Conservation (phyloP, 2,113 vertebrate species). For the Lynx canadensis region DNA sequence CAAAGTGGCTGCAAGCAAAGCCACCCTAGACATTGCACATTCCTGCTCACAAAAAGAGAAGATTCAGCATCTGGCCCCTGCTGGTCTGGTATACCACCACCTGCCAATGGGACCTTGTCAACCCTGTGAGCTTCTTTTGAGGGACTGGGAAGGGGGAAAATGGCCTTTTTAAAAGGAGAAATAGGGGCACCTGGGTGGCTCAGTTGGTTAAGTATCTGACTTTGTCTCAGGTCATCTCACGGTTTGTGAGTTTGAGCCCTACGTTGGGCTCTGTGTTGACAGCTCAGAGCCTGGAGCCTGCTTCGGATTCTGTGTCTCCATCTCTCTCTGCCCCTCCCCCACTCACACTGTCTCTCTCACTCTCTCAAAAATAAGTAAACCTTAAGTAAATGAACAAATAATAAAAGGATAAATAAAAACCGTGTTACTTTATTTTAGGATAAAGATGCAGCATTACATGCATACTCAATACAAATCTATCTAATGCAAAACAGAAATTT, state of each 20-base stretch:
- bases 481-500: neutral
- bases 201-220: too few species aligned
- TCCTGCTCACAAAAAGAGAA: neutral
- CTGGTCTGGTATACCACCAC: neutral
- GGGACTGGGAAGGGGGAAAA: neutral
- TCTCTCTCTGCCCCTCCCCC: too few species aligned
- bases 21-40: neutral
- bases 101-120: neutral
- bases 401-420: neutral
- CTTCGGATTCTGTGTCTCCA: too few species aligned
- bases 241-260: too few species aligned
- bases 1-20: neutral
- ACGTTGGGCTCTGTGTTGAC: too few species aligned
- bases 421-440: neutral
- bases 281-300: too few species aligned
- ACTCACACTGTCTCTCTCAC: too few species aligned
- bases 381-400: too few species aligned
- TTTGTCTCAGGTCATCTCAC: too few species aligned
- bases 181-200: too few species aligned
- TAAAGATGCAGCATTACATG: neutral
- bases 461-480: neutral
- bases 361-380: too few species aligned
- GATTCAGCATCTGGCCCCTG: neutral
- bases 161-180: neutral
- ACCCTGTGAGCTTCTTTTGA: neutral